Evolutionary conservation across 2,888 invertebrate species (phyloP).

Genomic region (Phoronis australis): DNA sequence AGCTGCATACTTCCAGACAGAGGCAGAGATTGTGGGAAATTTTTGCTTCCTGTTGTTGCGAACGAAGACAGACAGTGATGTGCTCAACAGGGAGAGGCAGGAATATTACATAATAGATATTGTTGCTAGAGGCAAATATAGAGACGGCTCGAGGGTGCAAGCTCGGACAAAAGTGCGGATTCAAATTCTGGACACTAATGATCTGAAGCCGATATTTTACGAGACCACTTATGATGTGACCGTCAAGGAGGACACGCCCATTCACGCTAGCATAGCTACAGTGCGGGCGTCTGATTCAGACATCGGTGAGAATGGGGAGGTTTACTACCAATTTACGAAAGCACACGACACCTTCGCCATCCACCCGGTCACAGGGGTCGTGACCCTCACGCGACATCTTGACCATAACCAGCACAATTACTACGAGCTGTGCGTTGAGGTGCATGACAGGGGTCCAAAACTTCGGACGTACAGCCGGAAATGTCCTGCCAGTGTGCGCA

Average conservation of each 20-base stretch:
- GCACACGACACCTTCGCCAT: slow-evolving; percentile 72
- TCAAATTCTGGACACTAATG: slow-evolving; percentile 56
- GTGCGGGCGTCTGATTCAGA: slow-evolving; percentile 90
- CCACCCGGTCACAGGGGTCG: slow-evolving; percentile 85
- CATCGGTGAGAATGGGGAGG: slow-evolving; percentile 89
- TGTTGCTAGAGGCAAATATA: slow-evolving; percentile 59
- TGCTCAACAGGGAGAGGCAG: slow-evolving; percentile 86
- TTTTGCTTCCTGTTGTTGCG: slow-evolving; percentile 88
- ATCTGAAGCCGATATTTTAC: slow-evolving; percentile 89
- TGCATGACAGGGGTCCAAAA: slow-evolving; percentile 73
- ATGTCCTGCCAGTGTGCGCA: slow-evolving; percentile 64
- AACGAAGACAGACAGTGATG: slow-evolving; percentile 79
- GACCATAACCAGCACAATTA: slow-evolving; percentile 64
- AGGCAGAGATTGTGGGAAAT: slow-evolving; percentile 82
- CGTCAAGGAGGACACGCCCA: slow-evolving; percentile 81
- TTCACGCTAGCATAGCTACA: slow-evolving; percentile 71
- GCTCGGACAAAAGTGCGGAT: slow-evolving; percentile 56
- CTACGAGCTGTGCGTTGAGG: slow-evolving; percentile 74
- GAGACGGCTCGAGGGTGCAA: slow-evolving; percentile 32
- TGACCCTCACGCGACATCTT: slow-evolving; percentile 75
- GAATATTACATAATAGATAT: slow-evolving; percentile 77
- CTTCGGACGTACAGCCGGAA: slow-evolving; percentile 45
- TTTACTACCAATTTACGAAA: slow-evolving; percentile 87
- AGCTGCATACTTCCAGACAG: slow-evolving; percentile 85
- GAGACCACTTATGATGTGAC: slow-evolving; percentile 79